A percentile compares a stretch with the other conserved stretches of the same genome.
Conservation (phyloP, 2,797 vertebrate genomes). For the Melanogrammus aeglefinus region DNA sequence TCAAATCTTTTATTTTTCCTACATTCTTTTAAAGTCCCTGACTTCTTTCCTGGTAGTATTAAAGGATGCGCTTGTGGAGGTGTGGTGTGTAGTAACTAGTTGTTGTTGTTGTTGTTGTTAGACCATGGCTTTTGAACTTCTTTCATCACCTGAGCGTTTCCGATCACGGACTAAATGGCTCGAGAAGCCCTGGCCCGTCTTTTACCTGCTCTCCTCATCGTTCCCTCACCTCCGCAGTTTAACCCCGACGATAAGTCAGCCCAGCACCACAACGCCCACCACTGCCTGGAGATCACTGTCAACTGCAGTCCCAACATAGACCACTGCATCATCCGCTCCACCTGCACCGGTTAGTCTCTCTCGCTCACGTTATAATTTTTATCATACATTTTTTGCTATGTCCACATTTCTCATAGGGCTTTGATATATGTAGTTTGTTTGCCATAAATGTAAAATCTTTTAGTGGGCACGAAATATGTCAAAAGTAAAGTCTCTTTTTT, state of each 20-base stretch:
- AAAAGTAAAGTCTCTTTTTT: too few relatives aligned
- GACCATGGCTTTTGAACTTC: too few relatives aligned
- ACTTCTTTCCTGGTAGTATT: too few relatives aligned
- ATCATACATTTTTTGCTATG: too few relatives aligned
- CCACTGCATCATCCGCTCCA: conserved; percentile 98
- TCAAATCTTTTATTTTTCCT: too few relatives aligned
- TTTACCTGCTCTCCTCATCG: background rate
- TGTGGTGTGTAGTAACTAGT: too few relatives aligned
- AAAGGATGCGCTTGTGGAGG: too few relatives aligned
- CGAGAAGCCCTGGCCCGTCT: background rate
- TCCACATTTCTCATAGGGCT: background rate
- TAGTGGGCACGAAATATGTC: too few relatives aligned
- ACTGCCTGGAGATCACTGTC: conserved; percentile 99
- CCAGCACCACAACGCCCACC: conserved; percentile 98
- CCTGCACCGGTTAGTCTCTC: conserved; percentile 85
- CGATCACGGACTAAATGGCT: background rate
- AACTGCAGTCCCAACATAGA: conserved; percentile 99
- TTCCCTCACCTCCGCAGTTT: conserved; percentile 76
- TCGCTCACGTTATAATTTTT: conserved; percentile 2
- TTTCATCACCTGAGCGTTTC: background rate
- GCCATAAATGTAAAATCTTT: background rate
- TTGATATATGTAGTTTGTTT: background rate
- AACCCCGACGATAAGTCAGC: conserved; percentile 99
- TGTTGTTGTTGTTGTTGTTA: too few relatives aligned
- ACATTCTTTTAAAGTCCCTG: too few relatives aligned